Base-by-base conservation (phyloP, 2,888 invertebrate species). In the Poecilus cupreus region DNA sequence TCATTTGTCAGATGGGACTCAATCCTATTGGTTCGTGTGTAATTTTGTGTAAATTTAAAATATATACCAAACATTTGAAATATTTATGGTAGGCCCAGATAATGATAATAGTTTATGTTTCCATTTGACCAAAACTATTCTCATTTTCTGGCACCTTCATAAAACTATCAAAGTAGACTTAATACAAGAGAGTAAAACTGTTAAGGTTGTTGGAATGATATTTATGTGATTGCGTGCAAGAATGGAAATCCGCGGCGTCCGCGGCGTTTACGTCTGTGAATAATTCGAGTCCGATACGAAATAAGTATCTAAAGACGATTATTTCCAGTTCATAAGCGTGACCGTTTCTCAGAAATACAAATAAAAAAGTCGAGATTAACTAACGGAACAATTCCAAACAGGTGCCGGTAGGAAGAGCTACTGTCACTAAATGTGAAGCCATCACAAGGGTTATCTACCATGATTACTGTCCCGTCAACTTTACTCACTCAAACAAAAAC, bases 291-390 rank as follows among this genome's bases (percentile, higher is more conserved):
- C 13, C 70, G 79, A 70, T 70, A 79, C 49, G 49, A 79, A 79
- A 70, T 64, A 60, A 46, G 43, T 49, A 79, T 68, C 46, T 68
- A 70, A 68, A 79, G 79, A 70, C 20, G 74, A 80, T 80, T 80
- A 70, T 80, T 80, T 57, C 80, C 80, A 80, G 57, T 39, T 72
- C 24, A 43, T 24, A 51, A 80, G 43, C 80, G 80, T 80, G 72
- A 80, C 80, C 54, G 51, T 80, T 80, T 80, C 72, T 43, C 46
- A 80, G 80, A 74, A 74, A 22, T 60, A 4, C 24, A 37, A 26
- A 80, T 70, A 51, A 57, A 57, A 79, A 74, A 72, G 22, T 16
- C 16, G n/a, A 64, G 64, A 78, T 78, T 78, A 78, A 78, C 64
- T 78, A 78, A 80, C 72, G 72, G 57, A 72, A 43, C 46, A 43